Percentiles rank a stretch among this genome's conserved stretches.
Evolutionary conservation across 2,113 vertebrate genomes (phyloP).

Genomic region (Nothobranchius kuhntae): DNA sequence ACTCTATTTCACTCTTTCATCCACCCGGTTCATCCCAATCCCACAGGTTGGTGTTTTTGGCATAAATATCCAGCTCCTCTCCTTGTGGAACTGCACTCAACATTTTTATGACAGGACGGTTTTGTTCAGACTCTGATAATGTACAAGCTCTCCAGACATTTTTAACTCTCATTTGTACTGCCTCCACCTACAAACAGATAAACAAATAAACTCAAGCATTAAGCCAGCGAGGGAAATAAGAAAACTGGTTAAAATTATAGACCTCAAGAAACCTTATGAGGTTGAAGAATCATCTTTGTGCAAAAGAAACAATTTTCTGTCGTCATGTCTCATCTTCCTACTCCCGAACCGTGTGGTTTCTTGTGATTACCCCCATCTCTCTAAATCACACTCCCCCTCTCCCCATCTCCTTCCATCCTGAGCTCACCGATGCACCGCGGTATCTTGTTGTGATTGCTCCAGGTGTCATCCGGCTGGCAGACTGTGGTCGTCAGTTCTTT

Average conservation of each 20-base stretch:
- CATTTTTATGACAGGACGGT: slow-evolving; percentile 13
- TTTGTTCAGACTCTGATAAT: slow-evolving; percentile 19
- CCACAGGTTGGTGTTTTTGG: slow-evolving; percentile 24
- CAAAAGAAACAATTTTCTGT: background rate
- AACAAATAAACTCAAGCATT: background rate
- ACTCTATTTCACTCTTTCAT: slow-evolving; percentile 21
- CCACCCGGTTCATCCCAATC: background rate
- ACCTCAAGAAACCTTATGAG: background rate
- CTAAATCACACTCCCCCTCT: slow-evolving; percentile 6
- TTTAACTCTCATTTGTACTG: slow-evolving; percentile 2
- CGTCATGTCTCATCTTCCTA: background rate
- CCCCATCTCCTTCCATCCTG: background rate
- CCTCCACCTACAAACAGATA: background rate
- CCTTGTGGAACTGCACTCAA: slow-evolving; percentile 9
- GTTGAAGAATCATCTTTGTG: background rate
- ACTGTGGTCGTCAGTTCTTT: slow-evolving; percentile 92
- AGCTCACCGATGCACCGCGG: slow-evolving; percentile 93
- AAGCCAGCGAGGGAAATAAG: background rate
- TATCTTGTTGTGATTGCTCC: slow-evolving; percentile 98
- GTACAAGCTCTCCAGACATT: slow-evolving; percentile 6
- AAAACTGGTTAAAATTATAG: slow-evolving; percentile 4
- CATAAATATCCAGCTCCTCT: slow-evolving; percentile 7
- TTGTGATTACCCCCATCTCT: slow-evolving; percentile 2
- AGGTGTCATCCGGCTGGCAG: slow-evolving; percentile 93
- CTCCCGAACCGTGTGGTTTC: background rate